A percentile compares a stretch with the other conserved stretches of the same genome.
These are phyloP conservation scores for Solenopsis fugax DNA, from an alignment of 1,140 invertebrate genomes.

Conservation along the genomic window DNA sequence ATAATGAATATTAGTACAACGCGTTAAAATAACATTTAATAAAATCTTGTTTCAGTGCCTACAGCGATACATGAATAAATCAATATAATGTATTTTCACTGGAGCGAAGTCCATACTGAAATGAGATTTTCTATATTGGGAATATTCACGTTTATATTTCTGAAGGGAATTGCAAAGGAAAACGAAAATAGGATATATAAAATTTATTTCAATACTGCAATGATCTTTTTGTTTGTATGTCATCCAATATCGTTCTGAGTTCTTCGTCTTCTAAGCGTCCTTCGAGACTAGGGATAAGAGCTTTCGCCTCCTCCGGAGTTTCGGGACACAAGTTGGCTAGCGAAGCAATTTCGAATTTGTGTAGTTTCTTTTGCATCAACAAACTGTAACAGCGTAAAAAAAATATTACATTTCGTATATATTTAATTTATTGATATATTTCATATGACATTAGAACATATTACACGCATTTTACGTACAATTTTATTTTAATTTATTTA, in stretches of 20 bases:
- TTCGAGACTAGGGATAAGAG: conserved; percentile 98
- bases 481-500: not conserved
- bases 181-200: not conserved
- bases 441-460: not conserved
- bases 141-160: conserved; percentile 16
- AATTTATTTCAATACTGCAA: conserved; percentile 94
- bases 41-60: not conserved
- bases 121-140: not conserved
- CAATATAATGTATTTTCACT: conserved; percentile 18
- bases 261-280: conserved; percentile 99
- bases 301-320: conserved; percentile 98
- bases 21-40: conserved; percentile 27
- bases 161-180: not conserved
- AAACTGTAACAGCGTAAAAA: conserved; percentile 89
- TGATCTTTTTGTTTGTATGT: conserved; percentile 99
- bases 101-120: not conserved
- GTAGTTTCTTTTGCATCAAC: conserved; percentile 97
- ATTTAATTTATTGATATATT: not conserved
- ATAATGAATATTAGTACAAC: conserved; percentile 21
- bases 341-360: conserved; percentile 99
- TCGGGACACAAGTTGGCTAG: conserved; percentile 99
- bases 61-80: not conserved
- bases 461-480: not conserved
- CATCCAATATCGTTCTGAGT: conserved; percentile 96
- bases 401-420: not conserved